Evolutionary conservation across 2,888 invertebrate genomes (phyloP), one percentile per base, ranked within the genome.

Genomic region (Blastobasis adustella): DNA sequence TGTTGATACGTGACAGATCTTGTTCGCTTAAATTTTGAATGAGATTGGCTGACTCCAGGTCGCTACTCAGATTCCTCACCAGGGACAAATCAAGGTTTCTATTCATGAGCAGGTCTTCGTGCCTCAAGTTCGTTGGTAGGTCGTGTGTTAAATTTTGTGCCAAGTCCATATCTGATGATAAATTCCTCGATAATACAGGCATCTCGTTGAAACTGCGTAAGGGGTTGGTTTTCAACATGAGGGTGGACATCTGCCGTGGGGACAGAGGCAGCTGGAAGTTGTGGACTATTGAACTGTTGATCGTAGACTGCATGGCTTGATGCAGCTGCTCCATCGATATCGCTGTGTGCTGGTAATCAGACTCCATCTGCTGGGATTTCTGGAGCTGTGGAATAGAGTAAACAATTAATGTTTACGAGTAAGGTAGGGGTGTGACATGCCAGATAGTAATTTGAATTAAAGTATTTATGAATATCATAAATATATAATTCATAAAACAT

Each of bases 291-390:
- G 42, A 39, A 66, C 69, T 0, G 56, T 69, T 78, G 0, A 86
- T 63, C 0, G 85, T 73, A 0, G 82, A 69, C 49, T 87, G 87
- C 78, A 87, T 81, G 0, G 79, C 84, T 64, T 87, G 84, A 49
- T 87, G 87, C 0, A 87, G 68, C 52, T 87, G 87, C 55, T 87
- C 87, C 82, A 87, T 83, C 0, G 86, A 82, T 60, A 87, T 71
- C 0, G 76, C 65, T 0, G 82, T 69, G 56, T 85, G 83, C 44
- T 85, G 83, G 58, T 83, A 82, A 0, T 86, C 86, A 0, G 63
- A 54, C 6, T 86, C 86, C 5, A 82, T 69, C 58, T 77, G 80
- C 45, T 83, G 83, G 0, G 82, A 69, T 60, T 86, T 86, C 55
- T 84, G 86, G 0, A 84, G 65, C 87, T 87, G 76, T 10, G 67